Evolutionary conservation across 2,113 vertebrate species (phyloP).

Genomic region (Gnathonemus longibarbis): DNA sequence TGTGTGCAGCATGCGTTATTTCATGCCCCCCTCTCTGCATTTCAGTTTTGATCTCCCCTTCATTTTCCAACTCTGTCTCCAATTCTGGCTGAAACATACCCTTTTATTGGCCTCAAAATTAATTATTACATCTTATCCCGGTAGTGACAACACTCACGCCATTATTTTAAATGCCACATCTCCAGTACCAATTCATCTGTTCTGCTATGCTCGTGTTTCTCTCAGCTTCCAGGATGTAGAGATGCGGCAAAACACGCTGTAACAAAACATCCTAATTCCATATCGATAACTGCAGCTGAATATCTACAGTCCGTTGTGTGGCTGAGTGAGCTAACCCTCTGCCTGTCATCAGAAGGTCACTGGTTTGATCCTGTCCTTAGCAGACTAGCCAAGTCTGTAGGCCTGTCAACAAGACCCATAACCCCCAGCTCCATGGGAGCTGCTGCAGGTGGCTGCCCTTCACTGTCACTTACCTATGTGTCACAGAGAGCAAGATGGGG

Average conservation of each 20-base stretch:
- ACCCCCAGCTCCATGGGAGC: neutral
- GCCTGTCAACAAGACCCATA: neutral
- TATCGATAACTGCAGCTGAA: neutral
- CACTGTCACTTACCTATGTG: neutral
- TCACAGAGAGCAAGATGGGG: neutral
- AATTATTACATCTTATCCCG: neutral
- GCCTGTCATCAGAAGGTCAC: neutral
- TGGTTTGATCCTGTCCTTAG: neutral
- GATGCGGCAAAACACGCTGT: neutral
- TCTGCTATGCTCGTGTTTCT: neutral
- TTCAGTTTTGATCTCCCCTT: neutral
- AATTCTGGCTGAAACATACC: neutral
- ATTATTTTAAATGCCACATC: neutral
- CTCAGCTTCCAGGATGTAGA: neutral
- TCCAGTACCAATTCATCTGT: neutral
- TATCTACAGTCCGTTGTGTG: neutral
- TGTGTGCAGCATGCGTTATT: neutral
- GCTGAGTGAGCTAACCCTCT: neutral
- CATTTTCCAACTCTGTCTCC: neutral
- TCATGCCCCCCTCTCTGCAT: neutral
- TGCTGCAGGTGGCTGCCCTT: neutral
- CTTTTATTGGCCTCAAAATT: neutral
- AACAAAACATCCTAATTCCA: neutral
- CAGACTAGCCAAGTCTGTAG: neutral
- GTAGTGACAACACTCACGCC: neutral